Conservation (phyloP, 1,140 invertebrate species). For the Arion vulgaris region DNA sequence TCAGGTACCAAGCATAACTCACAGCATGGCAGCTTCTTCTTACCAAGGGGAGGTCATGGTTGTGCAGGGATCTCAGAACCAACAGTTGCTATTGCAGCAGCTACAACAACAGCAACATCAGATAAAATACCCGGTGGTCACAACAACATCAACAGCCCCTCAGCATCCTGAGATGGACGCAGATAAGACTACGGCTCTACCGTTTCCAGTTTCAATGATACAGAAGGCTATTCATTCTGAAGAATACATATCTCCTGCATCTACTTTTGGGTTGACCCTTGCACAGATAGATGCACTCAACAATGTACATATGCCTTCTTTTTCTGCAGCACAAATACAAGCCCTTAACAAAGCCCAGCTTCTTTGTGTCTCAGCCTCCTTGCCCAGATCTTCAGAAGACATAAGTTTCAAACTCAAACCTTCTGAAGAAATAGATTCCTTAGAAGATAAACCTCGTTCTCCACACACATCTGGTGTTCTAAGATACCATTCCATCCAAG, state of each 20-base stretch:
- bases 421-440: background rate
- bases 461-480: background rate
- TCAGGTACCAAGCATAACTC: background rate
- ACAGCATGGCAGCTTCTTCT: background rate
- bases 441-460: background rate
- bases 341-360: conserved; percentile 17
- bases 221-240: background rate
- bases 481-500: background rate
- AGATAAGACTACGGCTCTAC: background rate
- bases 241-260: background rate
- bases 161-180: background rate
- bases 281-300: background rate
- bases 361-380: conserved; percentile 13
- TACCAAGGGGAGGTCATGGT: background rate
- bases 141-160: background rate
- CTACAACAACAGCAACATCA: conserved; percentile 16
- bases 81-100: background rate
- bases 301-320: background rate
- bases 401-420: background rate
- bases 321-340: background rate
- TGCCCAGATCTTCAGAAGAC: background rate
- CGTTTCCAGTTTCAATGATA: background rate
- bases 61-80: background rate
- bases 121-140: background rate
- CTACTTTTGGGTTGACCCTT: background rate